Conservation (phyloP, 2,888 invertebrate species). For the Leuctra nigra region DNA sequence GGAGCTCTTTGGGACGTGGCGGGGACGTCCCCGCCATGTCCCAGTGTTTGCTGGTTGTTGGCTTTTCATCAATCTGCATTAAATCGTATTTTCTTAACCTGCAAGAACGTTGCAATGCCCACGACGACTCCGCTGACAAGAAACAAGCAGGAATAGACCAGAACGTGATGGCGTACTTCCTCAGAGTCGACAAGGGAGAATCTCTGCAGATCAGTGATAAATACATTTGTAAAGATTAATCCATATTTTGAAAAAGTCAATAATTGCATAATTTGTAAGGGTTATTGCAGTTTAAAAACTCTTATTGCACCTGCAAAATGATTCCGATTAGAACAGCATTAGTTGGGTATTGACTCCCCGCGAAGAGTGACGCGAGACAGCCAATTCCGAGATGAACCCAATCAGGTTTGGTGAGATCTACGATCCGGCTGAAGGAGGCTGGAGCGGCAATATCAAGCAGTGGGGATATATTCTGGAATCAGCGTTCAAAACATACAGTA, state of each 20-base stretch:
- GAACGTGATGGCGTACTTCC: constrained; percentile 31
- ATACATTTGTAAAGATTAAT: not conserved
- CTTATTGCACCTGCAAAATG: too few relatives aligned
- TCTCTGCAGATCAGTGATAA: constrained; percentile 27
- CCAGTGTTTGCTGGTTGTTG: too few relatives aligned
- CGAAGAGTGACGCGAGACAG: constrained; percentile 56
- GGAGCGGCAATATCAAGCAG: too few relatives aligned
- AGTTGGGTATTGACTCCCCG: constrained; percentile 64
- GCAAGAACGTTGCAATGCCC: constrained; percentile 34
- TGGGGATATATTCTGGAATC: too few relatives aligned
- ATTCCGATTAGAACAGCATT: constrained; percentile 77
- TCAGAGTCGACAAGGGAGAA: constrained; percentile 32
- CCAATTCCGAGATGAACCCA: constrained; percentile 56
- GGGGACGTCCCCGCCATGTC: too few relatives aligned
- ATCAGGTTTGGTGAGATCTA: constrained; percentile 62
- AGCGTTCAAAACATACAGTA: too few relatives aligned
- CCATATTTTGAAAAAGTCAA: too few relatives aligned
- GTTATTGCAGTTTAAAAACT: constrained; percentile 56
- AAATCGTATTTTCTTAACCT: too few relatives aligned
- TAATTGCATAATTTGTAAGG: too few relatives aligned
- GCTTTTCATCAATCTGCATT: too few relatives aligned
- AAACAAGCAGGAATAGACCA: constrained; percentile 33
- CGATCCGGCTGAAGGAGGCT: constrained; percentile 49
- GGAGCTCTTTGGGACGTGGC: too few relatives aligned
- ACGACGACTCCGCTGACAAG: constrained; percentile 35